These are phyloP conservation scores for Scortum barcoo DNA, from an alignment of 2,113 vertebrate species.

Conservation along the genomic window DNA sequence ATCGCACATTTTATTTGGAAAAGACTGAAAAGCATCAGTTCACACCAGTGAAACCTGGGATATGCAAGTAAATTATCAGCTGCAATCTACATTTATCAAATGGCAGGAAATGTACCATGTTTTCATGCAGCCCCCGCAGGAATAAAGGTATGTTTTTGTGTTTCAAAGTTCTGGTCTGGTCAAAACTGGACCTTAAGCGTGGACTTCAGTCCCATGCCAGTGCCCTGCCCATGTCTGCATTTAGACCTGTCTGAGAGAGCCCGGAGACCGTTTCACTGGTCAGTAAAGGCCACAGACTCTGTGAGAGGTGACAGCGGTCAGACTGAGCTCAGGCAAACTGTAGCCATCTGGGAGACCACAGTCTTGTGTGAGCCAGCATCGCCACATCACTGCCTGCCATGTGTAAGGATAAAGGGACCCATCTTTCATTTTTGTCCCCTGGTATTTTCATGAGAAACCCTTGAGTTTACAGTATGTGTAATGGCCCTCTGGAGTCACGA, in stretches of 20 bases:
- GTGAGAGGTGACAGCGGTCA: conserved; percentile 66
- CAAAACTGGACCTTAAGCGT: conserved; percentile 23
- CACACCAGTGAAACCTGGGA: background rate
- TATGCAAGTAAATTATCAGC: background rate
- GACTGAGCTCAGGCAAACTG: conserved; percentile 62
- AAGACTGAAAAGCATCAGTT: background rate
- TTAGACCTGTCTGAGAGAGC: conserved; percentile 47
- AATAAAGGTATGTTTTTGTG: conserved; percentile 10
- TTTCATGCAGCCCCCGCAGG: background rate
- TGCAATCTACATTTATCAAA: background rate
- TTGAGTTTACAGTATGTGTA: conserved; percentile 59
- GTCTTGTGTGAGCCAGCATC: conserved; percentile 42
- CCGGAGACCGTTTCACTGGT: conserved; percentile 38
- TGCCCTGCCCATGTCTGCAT: conserved; percentile 57
- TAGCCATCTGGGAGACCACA: conserved; percentile 47
- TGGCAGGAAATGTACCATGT: background rate
- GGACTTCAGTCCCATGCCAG: conserved; percentile 33
- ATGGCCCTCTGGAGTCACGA: conserved; percentile 55
- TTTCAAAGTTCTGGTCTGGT: conserved; percentile 14
- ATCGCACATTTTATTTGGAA: background rate
- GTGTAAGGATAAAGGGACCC: conserved; percentile 33
- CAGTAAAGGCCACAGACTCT: conserved; percentile 60
- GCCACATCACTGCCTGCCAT: conserved; percentile 65
- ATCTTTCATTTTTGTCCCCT: conserved; percentile 61
- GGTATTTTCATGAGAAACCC: conserved; percentile 68